Conservation (phyloP, 1,140 invertebrate species). For the Drosophila burlai region DNA sequence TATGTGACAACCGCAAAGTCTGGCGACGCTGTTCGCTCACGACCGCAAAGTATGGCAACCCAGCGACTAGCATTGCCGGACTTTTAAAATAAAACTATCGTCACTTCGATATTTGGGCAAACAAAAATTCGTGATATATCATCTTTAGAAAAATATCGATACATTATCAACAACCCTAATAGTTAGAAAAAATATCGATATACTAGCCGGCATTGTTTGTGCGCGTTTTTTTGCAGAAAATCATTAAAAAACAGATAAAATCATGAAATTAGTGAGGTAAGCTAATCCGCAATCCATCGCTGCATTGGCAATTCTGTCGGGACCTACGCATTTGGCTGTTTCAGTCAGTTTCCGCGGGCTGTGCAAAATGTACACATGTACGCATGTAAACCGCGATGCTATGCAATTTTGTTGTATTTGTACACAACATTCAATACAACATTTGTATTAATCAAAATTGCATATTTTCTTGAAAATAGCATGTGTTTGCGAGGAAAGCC, state of each 20-base stretch:
- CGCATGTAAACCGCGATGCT: constrained; percentile 11
- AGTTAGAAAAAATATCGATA: constrained; percentile 11
- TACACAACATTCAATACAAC: constrained; percentile 6
- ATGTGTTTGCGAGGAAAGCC: background rate
- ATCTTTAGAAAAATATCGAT: no score
- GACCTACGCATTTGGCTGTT: background rate
- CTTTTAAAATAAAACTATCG: no score
- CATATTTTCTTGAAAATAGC: background rate
- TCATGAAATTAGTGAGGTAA: constrained; percentile 58
- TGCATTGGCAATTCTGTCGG: background rate
- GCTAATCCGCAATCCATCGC: background rate
- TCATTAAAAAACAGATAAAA: constrained; percentile 16
- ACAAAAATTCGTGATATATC: no score
- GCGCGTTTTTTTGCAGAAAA: constrained; percentile 41
- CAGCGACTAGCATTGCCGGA: no score
- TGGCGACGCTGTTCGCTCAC: no score
- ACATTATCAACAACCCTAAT: no score
- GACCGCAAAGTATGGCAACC: no score
- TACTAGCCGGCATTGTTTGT: constrained; percentile 43
- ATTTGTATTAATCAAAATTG: background rate
- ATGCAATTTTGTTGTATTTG: constrained; percentile 17
- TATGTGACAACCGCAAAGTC: no score
- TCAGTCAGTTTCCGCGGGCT: background rate
- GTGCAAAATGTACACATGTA: constrained; percentile 25
- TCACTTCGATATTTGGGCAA: no score